Evolutionary conservation across 2,797 vertebrate species (phyloP).

Genomic region (Prunella strophiata): DNA sequence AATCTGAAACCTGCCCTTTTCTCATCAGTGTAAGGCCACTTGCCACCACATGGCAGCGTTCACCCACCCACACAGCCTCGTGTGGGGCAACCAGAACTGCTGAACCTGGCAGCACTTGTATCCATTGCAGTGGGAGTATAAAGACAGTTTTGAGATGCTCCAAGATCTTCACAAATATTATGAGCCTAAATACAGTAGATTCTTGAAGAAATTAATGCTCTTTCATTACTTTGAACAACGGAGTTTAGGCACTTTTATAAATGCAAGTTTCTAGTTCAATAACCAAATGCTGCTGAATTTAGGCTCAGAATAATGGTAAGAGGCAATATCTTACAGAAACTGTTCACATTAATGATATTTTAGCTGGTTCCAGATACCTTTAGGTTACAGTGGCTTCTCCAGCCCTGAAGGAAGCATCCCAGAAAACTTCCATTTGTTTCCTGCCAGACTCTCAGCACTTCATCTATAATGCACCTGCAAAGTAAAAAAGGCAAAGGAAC

Average conservation of each 20-base stretch:
- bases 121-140: background rate
- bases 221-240: background rate
- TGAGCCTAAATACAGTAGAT: background rate
- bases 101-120: background rate
- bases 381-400: background rate
- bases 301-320: background rate
- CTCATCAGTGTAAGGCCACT: accelerated
- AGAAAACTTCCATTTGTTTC: background rate
- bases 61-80: accelerated
- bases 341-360: background rate
- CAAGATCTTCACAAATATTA: background rate
- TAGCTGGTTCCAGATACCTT: constrained; percentile 10
- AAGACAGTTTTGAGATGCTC: background rate
- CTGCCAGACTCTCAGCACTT: background rate
- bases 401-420: background rate
- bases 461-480: background rate
- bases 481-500: background rate
- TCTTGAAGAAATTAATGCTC: background rate
- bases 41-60: accelerated
- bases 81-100: background rate
- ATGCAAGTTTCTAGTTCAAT: background rate
- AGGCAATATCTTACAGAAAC: background rate
- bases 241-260: background rate
- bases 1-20: background rate
- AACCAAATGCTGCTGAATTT: background rate